These are phyloP conservation scores for Melanophora roralis DNA, from an alignment of 2,888 invertebrate species.

Conservation along the genomic window DNA sequence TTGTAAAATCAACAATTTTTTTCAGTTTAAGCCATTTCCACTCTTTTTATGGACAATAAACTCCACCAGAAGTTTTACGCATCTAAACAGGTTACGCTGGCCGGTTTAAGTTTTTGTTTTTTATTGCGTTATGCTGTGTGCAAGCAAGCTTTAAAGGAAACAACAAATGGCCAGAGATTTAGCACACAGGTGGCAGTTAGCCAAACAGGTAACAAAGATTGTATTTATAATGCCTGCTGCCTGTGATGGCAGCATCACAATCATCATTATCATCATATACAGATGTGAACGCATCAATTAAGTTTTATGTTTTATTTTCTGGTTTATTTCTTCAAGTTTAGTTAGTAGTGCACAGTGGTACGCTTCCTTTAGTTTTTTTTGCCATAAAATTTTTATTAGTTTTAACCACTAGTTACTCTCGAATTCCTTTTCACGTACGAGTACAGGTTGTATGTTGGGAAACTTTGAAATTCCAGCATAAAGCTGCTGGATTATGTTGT, in stretches of 20 bases:
- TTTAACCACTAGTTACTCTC: neutral
- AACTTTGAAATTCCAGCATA: constrained; percentile 18
- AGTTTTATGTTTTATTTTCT: constrained; percentile 4
- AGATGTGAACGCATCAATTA: constrained; percentile 61
- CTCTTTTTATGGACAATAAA: constrained; percentile 42
- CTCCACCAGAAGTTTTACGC: constrained; percentile 46
- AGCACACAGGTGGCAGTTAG: constrained; percentile 60
- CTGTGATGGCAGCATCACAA: constrained; percentile 19
- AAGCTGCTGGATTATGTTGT: constrained; percentile 6
- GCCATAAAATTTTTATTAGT: neutral
- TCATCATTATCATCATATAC: constrained; percentile 7
- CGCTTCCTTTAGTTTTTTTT: constrained; percentile 27
- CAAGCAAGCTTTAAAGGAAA: constrained; percentile 57
- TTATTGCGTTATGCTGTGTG: constrained; percentile 5
- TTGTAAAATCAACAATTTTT: constrained; percentile 17
- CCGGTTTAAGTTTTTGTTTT: constrained; percentile 9
- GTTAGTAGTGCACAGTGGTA: constrained; percentile 48
- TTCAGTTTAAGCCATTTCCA: constrained; percentile 27
- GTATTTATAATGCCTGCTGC: constrained; percentile 23
- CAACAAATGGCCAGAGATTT: constrained; percentile 58
- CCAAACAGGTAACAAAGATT: constrained; percentile 41
- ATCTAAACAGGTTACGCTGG: constrained; percentile 53
- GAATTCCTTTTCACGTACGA: neutral
- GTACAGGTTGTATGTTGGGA: neutral
- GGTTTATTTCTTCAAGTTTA: neutral